Evolutionary conservation across 1,140 invertebrate species (phyloP), one percentile per base, ranked within the genome.

Genomic region (Akabosia matsudoensis): DNA sequence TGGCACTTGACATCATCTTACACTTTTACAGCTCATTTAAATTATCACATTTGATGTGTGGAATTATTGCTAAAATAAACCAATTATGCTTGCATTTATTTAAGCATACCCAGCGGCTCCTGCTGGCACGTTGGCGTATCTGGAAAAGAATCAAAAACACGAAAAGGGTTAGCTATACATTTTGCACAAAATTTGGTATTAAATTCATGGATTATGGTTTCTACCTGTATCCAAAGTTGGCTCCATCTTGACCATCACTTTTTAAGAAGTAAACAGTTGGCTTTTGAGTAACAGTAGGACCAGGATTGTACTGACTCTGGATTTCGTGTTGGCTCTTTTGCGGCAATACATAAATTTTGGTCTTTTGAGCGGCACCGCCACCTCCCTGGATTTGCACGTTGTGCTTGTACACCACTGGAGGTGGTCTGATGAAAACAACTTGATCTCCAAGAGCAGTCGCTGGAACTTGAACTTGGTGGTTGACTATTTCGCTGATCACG

Each of bases 271-370:
- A 72, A 22, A 72, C 70, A 16, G 33, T 72, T 22, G 70, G 70
- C 28, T 72, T 72, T 22, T 34, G 37, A 45, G 70, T 72, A 22
- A 72, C 70, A 4, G 37, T 51, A 37, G 33, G 33, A 37, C 70
- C 70, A 51, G 70, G 70, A 28, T 72, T 72, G 70, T 37, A 72
- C 70, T 72, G 70, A 45, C 70, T 72, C 18, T 3, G 34, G 70
- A 72, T 72, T 14, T 34, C 33, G 34, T 72, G 70, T 22, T 72
- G 70, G 45, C 13, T 22, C 70, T 51, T 34, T 26, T 72, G 70
- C 18, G 70, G 70, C 4, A 72, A 24, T 3, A 72, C 70, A 28
- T 37, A 72, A 72, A 72, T 72, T 24, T 72, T 72, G 34, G 70
- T 72, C 37, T 51, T 34, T 45, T 34, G 70, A 45, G 70, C 70